Evolutionary conservation across 1,140 invertebrate species (phyloP).

Genomic region (Zaprionus vittiger): DNA sequence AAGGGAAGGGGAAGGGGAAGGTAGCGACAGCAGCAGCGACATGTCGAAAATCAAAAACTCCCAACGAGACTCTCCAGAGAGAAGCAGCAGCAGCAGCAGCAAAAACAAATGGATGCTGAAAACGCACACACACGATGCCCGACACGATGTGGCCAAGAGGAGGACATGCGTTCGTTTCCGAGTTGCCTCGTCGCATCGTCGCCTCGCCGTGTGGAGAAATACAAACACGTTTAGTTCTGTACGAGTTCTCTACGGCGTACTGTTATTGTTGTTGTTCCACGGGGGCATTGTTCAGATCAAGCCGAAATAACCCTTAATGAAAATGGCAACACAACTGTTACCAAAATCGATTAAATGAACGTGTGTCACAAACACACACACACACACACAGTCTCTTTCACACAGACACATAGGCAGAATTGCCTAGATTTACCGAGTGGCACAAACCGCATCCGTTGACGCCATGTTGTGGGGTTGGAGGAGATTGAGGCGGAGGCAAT

Average conservation of each 20-base stretch:
- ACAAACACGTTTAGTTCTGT: slow-evolving; percentile 43
- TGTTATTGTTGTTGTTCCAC: slow-evolving; percentile 33
- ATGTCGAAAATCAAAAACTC: slow-evolving; percentile 82
- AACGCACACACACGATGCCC: slow-evolving; percentile 58
- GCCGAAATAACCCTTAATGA: slow-evolving; percentile 80
- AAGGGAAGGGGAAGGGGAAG: too few relatives aligned
- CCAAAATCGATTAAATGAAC: slow-evolving; percentile 72
- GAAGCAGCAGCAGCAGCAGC: slow-evolving; percentile 56
- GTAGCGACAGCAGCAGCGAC: slow-evolving; percentile 39
- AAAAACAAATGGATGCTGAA: slow-evolving; percentile 69
- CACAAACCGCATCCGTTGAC: slow-evolving; percentile 62
- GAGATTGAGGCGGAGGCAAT: too few relatives aligned
- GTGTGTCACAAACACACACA: slow-evolving; percentile 30
- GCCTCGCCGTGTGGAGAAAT: slow-evolving; percentile 30
- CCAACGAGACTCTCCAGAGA: slow-evolving; percentile 72
- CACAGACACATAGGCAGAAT: slow-evolving; percentile 4
- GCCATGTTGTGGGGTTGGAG: slow-evolving; percentile 46
- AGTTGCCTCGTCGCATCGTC: slow-evolving; percentile 38
- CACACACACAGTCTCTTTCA: slow-evolving; percentile 4
- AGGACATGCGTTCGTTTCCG: slow-evolving; percentile 19
- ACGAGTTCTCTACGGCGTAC: slow-evolving; percentile 23
- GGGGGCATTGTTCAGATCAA: slow-evolving; percentile 60
- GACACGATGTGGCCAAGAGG: slow-evolving; percentile 10
- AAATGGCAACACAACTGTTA: slow-evolving; percentile 75
- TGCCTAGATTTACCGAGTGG: slow-evolving; percentile 2